Conservation (phyloP, 2,113 vertebrate genomes). For the Morphnarchus princeps region DNA sequence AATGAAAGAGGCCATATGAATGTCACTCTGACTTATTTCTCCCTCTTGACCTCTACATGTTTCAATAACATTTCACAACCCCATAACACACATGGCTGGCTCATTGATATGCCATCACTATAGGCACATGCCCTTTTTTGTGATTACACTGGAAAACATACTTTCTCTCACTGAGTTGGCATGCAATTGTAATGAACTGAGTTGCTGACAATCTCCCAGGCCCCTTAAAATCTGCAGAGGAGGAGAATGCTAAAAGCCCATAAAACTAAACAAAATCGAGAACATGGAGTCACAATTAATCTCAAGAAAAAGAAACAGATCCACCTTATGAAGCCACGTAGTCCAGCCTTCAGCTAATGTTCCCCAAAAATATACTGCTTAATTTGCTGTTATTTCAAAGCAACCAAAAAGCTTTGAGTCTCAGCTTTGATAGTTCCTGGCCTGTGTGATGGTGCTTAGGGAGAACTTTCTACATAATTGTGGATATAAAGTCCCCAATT, state of each 20-base stretch:
- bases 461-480: background rate
- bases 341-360: background rate
- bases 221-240: background rate
- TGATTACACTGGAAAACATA: background rate
- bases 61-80: background rate
- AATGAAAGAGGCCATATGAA: background rate
- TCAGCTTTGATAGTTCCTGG: background rate
- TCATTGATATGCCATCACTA: background rate
- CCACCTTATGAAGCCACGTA: fast-evolving
- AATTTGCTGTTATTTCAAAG: background rate
- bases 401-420: background rate
- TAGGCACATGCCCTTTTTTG: background rate
- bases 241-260: background rate
- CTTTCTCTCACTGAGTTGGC: background rate
- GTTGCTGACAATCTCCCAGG: background rate
- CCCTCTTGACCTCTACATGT: background rate
- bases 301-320: background rate
- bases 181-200: background rate
- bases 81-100: background rate
- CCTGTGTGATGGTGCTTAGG: background rate
- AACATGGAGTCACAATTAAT: background rate
- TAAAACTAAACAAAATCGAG: background rate
- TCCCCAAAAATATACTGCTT: background rate
- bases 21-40: background rate
- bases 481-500: background rate